Percentiles rank a stretch among this genome's conserved stretches.
Conservation (phyloP, 2,113 vertebrate species). For the Callopanchax toddi region DNA sequence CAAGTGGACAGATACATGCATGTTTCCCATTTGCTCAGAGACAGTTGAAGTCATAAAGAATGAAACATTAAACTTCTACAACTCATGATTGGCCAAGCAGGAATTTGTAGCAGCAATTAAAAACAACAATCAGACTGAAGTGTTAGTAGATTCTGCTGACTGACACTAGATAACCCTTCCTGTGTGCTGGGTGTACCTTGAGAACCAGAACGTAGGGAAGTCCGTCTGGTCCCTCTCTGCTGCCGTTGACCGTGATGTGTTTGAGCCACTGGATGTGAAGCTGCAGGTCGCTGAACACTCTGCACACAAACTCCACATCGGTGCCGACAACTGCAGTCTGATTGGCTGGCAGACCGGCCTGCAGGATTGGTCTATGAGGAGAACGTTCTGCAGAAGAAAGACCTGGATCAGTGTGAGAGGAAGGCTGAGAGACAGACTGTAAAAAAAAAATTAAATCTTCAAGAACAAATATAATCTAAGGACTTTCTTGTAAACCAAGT, state of each 20-base stretch:
- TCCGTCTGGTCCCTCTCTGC: conserved; percentile 84
- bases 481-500: too few relatives aligned
- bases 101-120: too few relatives aligned
- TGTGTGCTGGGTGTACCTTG: conserved; percentile 68
- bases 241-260: conserved; percentile 90
- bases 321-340: conserved; percentile 87
- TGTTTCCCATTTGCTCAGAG: too few relatives aligned
- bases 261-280: conserved; percentile 95
- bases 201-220: conserved; percentile 87
- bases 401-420: background rate
- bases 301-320: conserved; percentile 90
- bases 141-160: too few relatives aligned
- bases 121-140: too few relatives aligned
- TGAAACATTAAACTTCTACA: too few relatives aligned
- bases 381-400: conserved; percentile 77
- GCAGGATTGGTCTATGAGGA: conserved; percentile 90
- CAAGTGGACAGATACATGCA: too few relatives aligned
- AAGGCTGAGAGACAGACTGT: background rate
- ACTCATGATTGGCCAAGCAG: too few relatives aligned
- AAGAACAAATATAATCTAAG: too few relatives aligned
- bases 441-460: too few relatives aligned
- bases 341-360: conserved; percentile 91
- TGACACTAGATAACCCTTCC: too few relatives aligned
- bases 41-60: too few relatives aligned
- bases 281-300: conserved; percentile 92